Percentiles rank a stretch among this genome's conserved stretches.
Evolutionary conservation across 35 echinoderm and acorn worm genomes (phyloP).

Genomic region (Hemicentrotus pulcherrimus): DNA sequence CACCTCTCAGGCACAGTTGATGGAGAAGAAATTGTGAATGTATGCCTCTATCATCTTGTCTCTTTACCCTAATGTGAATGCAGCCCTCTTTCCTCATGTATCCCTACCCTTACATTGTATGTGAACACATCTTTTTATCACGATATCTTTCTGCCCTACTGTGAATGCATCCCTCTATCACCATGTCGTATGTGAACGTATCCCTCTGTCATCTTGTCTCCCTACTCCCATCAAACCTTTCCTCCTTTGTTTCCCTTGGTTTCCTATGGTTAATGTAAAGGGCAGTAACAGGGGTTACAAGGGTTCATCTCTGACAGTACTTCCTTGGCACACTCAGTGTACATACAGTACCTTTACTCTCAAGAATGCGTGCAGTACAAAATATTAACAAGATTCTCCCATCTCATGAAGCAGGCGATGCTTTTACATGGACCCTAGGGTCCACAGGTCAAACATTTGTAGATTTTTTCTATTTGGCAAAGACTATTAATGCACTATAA

Average conservation of each 20-base stretch:
- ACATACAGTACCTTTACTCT: not conserved
- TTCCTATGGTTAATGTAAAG: not conserved
- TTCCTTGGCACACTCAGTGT: not conserved
- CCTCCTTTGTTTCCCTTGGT: constrained; percentile 9
- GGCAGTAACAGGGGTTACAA: not conserved
- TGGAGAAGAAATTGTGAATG: too few species aligned
- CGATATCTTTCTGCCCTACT: not conserved
- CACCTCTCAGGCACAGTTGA: too few species aligned
- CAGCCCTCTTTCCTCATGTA: not conserved
- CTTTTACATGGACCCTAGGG: too few species aligned
- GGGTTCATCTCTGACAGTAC: not conserved
- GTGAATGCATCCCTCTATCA: not conserved
- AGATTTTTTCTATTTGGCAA: too few species aligned
- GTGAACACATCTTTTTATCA: not conserved
- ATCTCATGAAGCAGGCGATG: too few species aligned
- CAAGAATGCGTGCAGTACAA: too few species aligned
- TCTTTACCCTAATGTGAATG: not conserved
- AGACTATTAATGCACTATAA: too few species aligned
- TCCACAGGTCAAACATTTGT: too few species aligned
- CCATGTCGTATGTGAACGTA: not conserved
- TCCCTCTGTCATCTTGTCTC: not conserved
- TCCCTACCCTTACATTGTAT: not conserved
- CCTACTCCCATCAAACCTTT: not conserved
- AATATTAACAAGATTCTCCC: too few species aligned
- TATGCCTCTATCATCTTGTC: not conserved